phyloP scores from a whole-genome alignment of 2,797 vertebrate species.

The Leptoclinus maculatus region DNA sequence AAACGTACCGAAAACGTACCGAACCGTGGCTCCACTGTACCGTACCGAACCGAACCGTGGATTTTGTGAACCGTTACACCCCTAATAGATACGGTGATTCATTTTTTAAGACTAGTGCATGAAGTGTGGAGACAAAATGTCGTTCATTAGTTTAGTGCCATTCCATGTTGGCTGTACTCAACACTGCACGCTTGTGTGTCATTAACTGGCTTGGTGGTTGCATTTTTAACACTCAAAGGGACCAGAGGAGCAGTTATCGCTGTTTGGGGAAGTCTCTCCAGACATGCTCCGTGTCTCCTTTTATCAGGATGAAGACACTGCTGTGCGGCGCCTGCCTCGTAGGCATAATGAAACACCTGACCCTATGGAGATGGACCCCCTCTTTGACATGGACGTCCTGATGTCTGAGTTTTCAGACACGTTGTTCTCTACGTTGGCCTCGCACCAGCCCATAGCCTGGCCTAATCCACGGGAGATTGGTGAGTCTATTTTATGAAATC shows the following conservation, averaged over 20 bases:
- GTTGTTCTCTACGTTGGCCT: constrained; percentile 94
- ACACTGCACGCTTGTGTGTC: constrained; percentile 68
- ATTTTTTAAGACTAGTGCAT: constrained; percentile 10
- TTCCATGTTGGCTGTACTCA: constrained; percentile 34
- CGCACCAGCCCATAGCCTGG: constrained; percentile 92
- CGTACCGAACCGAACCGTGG: too few species aligned
- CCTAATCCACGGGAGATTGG: constrained; percentile 96
- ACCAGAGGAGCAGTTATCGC: constrained; percentile 84
- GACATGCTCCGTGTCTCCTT: constrained; percentile 86
- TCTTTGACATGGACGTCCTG: constrained; percentile 96
- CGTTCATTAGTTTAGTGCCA: not conserved
- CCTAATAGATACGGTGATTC: too few species aligned
- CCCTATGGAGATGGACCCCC: constrained; percentile 96
- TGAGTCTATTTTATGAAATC: constrained; percentile 66
- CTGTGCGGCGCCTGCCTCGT: constrained; percentile 79
- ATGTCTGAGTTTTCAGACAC: constrained; percentile 98
- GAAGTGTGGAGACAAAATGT: not conserved
- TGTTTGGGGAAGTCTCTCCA: constrained; percentile 88
- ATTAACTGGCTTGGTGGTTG: constrained; percentile 77
- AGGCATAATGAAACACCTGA: constrained; percentile 87
- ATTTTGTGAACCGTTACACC: too few species aligned
- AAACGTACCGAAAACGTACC: too few species aligned
- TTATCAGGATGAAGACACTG: constrained; percentile 93
- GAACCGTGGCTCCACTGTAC: too few species aligned
- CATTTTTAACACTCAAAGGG: constrained; percentile 81